These are phyloP conservation scores for Corvus cornix DNA, from an alignment of 2,113 vertebrate genomes.

Conservation along the genomic window DNA sequence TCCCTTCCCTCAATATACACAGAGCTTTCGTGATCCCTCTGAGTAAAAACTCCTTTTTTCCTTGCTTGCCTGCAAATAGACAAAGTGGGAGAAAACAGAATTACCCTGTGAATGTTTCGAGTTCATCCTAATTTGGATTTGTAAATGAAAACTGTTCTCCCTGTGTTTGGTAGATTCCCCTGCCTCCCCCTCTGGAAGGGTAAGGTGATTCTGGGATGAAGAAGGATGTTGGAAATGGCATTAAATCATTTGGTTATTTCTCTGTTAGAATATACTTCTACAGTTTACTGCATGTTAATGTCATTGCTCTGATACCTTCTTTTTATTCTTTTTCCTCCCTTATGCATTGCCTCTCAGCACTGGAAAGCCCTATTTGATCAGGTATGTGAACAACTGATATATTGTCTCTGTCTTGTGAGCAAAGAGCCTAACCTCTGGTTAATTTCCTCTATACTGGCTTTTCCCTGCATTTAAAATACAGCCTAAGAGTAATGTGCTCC, in stretches of 20 bases:
- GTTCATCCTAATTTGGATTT: slow-evolving; percentile 46
- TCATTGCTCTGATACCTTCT: slow-evolving; percentile 22
- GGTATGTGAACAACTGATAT: slow-evolving; percentile 74
- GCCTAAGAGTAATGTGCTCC: not conserved
- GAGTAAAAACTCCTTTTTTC: slow-evolving; percentile 6
- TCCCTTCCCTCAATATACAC: not conserved
- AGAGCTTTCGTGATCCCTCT: not conserved
- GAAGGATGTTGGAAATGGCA: slow-evolving; percentile 46
- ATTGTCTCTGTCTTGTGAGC: slow-evolving; percentile 41
- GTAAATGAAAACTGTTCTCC: slow-evolving; percentile 35
- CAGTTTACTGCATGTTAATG: slow-evolving; percentile 26
- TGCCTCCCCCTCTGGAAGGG: slow-evolving; percentile 55
- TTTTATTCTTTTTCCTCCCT: slow-evolving; percentile 58
- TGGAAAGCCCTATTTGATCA: slow-evolving; percentile 90
- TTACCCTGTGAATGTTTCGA: slow-evolving; percentile 30
- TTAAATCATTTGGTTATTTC: slow-evolving; percentile 32
- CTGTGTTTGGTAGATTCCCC: slow-evolving; percentile 53
- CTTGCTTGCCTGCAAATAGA: not conserved
- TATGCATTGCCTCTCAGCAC: slow-evolving; percentile 76
- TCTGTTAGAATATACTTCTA: slow-evolving; percentile 17
- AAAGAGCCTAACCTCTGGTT: not conserved
- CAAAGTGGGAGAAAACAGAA: slow-evolving; percentile 13
- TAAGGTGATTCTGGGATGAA: slow-evolving; percentile 56
- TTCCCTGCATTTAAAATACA: not conserved
- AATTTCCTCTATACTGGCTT: not conserved